Evolutionary conservation across 2,888 invertebrate genomes (phyloP).

Genomic region (Drosophila sordidula): DNA sequence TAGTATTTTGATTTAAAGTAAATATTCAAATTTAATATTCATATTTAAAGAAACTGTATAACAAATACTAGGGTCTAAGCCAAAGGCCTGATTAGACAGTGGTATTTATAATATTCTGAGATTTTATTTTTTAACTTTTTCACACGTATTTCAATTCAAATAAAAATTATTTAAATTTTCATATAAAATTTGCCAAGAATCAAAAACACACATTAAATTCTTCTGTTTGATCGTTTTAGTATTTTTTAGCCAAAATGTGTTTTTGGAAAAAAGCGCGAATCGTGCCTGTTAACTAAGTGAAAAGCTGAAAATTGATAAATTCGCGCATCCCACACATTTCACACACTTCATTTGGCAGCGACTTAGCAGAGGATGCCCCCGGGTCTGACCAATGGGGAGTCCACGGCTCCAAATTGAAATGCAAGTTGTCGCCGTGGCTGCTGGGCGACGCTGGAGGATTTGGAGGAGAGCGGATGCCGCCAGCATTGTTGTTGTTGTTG

Average conservation of each 20-base stretch:
- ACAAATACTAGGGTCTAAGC: too few relatives aligned
- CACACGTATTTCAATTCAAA: too few relatives aligned
- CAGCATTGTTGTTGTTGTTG: conserved; percentile 31
- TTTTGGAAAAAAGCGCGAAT: background rate
- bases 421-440: conserved; percentile 68
- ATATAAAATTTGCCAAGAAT: too few relatives aligned
- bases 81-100: too few relatives aligned
- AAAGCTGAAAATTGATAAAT: conserved; percentile 15
- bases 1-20: too few relatives aligned
- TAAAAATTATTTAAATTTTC: too few relatives aligned
- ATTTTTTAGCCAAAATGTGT: background rate
- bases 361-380: conserved; percentile 7
- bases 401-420: conserved; percentile 69
- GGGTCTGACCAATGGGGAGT: conserved; percentile 46
- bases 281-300: conserved; percentile 8
- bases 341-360: conserved; percentile 38
- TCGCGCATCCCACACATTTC: conserved; percentile 12
- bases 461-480: background rate
- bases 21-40: too few relatives aligned
- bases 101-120: too few relatives aligned
- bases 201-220: too few relatives aligned
- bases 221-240: too few relatives aligned
- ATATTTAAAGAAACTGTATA: too few relatives aligned
- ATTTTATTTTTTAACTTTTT: too few relatives aligned
- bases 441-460: conserved; percentile 16